Evolutionary conservation across 2,113 vertebrate species (phyloP).

Genomic region (Hippocampus guttulatus): DNA sequence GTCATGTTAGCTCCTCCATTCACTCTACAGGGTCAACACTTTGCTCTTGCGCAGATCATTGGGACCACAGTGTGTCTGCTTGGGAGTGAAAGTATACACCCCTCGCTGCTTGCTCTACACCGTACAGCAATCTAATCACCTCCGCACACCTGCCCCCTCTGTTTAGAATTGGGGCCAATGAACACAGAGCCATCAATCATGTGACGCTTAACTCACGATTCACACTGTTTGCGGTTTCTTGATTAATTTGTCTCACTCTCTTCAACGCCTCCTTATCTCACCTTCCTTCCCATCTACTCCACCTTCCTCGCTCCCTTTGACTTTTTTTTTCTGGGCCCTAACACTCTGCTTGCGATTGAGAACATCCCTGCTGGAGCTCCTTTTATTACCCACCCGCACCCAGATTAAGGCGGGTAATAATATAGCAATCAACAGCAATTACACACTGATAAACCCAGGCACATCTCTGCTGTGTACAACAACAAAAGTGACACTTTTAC

Average conservation of each 20-base stretch:
- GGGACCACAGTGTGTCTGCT: slow-evolving; percentile 48
- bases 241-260: slow-evolving; percentile 10
- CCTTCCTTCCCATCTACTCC: slow-evolving; percentile 3
- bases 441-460: slow-evolving; percentile 55
- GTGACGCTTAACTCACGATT: slow-evolving; percentile 30
- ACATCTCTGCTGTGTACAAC: slow-evolving; percentile 46
- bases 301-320: slow-evolving; percentile 7
- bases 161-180: slow-evolving; percentile 51
- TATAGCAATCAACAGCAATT: slow-evolving; percentile 71
- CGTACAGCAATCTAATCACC: slow-evolving; percentile 60
- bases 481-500: slow-evolving; percentile 29
- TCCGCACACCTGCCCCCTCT: slow-evolving; percentile 30
- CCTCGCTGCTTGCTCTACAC: slow-evolving; percentile 38
- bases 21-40: slow-evolving; percentile 47
- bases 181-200: slow-evolving; percentile 59
- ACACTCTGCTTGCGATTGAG: slow-evolving; percentile 59
- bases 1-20: slow-evolving; percentile 38
- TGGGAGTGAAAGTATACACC: slow-evolving; percentile 36
- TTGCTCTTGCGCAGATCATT: slow-evolving; percentile 67
- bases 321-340: slow-evolving; percentile 25
- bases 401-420: slow-evolving; percentile 64
- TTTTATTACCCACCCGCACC: slow-evolving; percentile 67
- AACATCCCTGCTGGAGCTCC: slow-evolving; percentile 60
- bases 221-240: slow-evolving; percentile 4
- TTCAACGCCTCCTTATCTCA: slow-evolving; percentile 2